These are phyloP conservation scores for Nesogale talazaci DNA, from an alignment of 2,113 vertebrate genomes.

Conservation along the genomic window DNA sequence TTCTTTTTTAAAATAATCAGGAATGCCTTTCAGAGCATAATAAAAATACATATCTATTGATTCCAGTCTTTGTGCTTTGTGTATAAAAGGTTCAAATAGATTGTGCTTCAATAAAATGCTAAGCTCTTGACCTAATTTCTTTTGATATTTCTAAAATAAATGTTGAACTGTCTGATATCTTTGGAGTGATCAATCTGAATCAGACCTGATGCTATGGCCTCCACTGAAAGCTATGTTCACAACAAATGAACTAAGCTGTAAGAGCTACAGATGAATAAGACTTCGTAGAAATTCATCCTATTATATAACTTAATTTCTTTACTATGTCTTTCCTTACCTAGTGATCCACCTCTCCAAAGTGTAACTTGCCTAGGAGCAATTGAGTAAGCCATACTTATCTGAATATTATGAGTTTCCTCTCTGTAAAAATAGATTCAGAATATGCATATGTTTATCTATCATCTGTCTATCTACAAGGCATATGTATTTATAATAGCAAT, in stretches of 20 bases:
- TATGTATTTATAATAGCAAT: background rate
- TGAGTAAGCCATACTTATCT: background rate
- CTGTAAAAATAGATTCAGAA: background rate
- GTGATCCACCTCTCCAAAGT: background rate
- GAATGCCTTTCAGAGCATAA: constrained; percentile 20
- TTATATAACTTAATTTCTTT: constrained; percentile 54
- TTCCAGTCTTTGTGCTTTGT: background rate
- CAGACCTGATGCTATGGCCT: constrained; percentile 47
- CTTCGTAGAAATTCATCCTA: constrained; percentile 51
- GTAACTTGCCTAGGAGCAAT: background rate
- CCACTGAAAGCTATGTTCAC: background rate
- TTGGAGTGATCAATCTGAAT: constrained; percentile 67
- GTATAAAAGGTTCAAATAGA: constrained; percentile 19
- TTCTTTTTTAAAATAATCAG: background rate
- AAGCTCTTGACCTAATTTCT: constrained; percentile 64
- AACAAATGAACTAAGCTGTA: constrained; percentile 49
- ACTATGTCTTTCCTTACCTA: background rate
- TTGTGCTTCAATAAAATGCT: constrained; percentile 68
- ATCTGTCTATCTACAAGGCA: background rate
- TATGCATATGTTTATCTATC: too few species aligned
- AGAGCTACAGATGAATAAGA: constrained; percentile 42
- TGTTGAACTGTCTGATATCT: constrained; percentile 62
- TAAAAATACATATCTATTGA: constrained; percentile 38
- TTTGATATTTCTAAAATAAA: constrained; percentile 79
- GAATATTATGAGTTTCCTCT: constrained; percentile 43